Evolutionary conservation across 2,113 vertebrate genomes (phyloP), one percentile per base, ranked within the genome.

Genomic region (Nesoenas mayeri): DNA sequence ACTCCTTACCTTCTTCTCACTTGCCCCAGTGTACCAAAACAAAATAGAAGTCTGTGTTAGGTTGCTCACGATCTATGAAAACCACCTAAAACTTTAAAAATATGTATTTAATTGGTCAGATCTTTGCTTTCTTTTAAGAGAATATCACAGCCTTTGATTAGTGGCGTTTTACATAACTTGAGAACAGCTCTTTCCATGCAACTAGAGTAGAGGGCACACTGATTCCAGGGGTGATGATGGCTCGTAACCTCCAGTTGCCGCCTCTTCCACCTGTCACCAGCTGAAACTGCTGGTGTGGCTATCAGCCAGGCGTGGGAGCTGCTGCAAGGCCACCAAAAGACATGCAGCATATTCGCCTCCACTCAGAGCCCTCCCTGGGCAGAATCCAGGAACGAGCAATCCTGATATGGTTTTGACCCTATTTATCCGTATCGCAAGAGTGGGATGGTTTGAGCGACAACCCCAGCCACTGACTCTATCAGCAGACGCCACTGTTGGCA

Each of bases 271-370:
- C 34, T 91, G 36, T 54, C 83, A 75, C n/a, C 2, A 5, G 16
- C 60, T 31, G 44, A 38, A 88, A 28, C 47, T 34, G 73, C 44
- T 57, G 9, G 5, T 50, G 60, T 9, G 47, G 22, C 72, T 40
- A 6, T 1, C 17, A 29, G 58, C 18, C 34, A 54, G 34, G 50
- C 50, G 21, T 21, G 14, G 48, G 28, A 47, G 17, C 9, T 56
- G 28, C 22, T 74, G 31, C 0, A 3, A 69, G 77, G 72, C 44
- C n/a, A 28, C 14, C 26, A 32, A 47, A 86, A 54, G 51, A 84
- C 0, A 0, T 5, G 60, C 28, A 73, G 64, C 5, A 2, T 4
- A n/a, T 10, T 54, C 21, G 36, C 9, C 15, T 54, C 28, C 2
- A 2, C 21, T 29, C 58, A 58, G 28, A 75, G 44, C 19, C 53